phyloP scores from a whole-genome alignment of 2,113 vertebrate species.

The Peromyscus polionotus region DNA sequence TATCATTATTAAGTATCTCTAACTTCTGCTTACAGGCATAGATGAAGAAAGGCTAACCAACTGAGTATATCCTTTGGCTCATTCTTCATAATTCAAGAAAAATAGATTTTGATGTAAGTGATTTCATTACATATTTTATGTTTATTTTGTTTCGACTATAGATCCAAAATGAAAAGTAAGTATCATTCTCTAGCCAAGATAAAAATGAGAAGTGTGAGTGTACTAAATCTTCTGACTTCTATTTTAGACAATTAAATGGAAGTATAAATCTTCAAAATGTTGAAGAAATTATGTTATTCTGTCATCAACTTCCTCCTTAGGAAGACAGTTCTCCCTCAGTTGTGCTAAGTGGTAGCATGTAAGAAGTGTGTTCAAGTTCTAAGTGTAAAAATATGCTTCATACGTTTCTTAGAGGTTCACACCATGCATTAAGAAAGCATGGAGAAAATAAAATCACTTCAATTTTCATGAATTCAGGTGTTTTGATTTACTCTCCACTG shows the following conservation, averaged over 20 bases:
- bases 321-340: background rate
- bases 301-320: background rate
- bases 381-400: background rate
- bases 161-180: background rate
- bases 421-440: background rate
- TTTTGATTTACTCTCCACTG: background rate
- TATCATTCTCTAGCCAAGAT: background rate
- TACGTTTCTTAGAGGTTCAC: background rate
- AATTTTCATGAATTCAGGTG: background rate
- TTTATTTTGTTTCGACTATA: background rate
- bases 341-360: background rate
- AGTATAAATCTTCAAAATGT: background rate
- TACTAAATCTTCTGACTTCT: background rate
- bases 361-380: background rate
- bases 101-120: background rate
- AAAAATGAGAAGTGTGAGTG: background rate
- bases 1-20: background rate
- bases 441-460: background rate
- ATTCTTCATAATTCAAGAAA: background rate
- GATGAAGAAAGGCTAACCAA: background rate
- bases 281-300: background rate
- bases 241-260: background rate
- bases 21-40: background rate
- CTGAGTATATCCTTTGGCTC: background rate
- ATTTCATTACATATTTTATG: background rate